These are phyloP conservation scores for Diachasma alloeum DNA, from an alignment of 1,140 invertebrate genomes.

Conservation along the genomic window DNA sequence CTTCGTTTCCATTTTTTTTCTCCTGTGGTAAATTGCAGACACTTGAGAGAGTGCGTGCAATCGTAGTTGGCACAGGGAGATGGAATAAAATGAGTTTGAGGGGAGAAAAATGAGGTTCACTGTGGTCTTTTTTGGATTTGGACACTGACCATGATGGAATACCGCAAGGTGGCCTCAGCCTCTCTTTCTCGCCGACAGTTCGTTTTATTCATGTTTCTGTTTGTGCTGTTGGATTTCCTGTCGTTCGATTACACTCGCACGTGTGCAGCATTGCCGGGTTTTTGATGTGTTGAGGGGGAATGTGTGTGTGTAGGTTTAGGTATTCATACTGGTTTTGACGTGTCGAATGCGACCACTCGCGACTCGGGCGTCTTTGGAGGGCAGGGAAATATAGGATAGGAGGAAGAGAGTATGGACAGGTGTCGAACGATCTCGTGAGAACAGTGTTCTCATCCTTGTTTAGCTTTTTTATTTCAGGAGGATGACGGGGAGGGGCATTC, in stretches of 20 bases:
- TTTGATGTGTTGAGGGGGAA: neutral
- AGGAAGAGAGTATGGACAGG: constrained; percentile 26
- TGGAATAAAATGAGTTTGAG: neutral
- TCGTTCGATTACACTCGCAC: neutral
- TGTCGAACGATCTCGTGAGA: constrained; percentile 27
- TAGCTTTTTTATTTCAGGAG: no score
- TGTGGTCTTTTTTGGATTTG: constrained; percentile 16
- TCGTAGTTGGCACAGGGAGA: neutral
- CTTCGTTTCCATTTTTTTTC: neutral
- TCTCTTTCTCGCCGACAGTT: neutral
- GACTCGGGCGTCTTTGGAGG: constrained; percentile 11
- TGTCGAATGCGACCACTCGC: constrained; percentile 7
- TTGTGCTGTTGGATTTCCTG: neutral
- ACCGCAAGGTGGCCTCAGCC: constrained; percentile 12
- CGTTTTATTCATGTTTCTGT: neutral
- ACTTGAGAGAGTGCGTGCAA: neutral
- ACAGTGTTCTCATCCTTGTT: neutral
- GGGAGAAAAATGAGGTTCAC: neutral
- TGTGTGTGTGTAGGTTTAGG: neutral
- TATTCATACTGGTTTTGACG: neutral
- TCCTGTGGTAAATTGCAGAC: neutral
- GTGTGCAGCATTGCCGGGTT: neutral
- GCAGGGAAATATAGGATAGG: constrained; percentile 16
- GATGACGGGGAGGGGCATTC: no score
- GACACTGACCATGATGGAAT: constrained; percentile 16